phyloP scores from a whole-genome alignment of 2,888 invertebrate genomes.

The Dysmachus trigonus region DNA sequence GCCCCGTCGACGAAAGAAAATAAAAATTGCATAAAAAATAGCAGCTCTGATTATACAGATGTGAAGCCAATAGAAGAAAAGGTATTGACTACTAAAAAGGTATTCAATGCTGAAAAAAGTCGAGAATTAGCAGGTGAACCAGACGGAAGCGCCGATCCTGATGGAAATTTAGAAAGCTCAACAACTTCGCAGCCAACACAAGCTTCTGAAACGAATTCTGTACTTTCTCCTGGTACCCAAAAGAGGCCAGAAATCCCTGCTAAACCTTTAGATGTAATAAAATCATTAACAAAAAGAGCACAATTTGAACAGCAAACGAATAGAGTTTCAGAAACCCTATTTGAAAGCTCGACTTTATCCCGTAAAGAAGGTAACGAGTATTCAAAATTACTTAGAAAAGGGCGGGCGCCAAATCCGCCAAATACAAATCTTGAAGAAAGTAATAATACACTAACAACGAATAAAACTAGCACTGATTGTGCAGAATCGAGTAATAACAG shows the following conservation, averaged over 20 bases:
- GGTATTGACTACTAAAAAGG: conserved; percentile 28
- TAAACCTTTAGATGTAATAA: conserved; percentile 73
- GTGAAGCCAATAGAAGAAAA: conserved; percentile 59
- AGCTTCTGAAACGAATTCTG: conserved; percentile 69
- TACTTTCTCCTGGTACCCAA: conserved; percentile 76
- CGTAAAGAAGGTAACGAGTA: conserved; percentile 54
- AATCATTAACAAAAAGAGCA: conserved; percentile 67
- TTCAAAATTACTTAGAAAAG: conserved; percentile 70
- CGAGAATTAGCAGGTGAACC: conserved; percentile 85
- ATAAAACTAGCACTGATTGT: neutral
- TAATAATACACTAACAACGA: conserved; percentile 60
- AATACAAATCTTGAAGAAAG: conserved; percentile 48
- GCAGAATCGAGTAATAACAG: neutral
- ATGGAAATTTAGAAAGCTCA: conserved; percentile 73
- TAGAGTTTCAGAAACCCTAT: conserved; percentile 59
- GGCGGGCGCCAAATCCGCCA: conserved; percentile 82
- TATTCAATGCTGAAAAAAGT: conserved; percentile 71
- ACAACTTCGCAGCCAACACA: conserved; percentile 76
- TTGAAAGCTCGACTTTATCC: conserved; percentile 65
- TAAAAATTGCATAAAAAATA: conserved; percentile 58
- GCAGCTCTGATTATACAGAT: conserved; percentile 64
- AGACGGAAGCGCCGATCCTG: conserved; percentile 86
- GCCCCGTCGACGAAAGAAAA: conserved; percentile 52
- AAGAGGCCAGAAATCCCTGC: conserved; percentile 76
- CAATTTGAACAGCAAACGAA: conserved; percentile 66